Evolutionary conservation across 2,113 vertebrate genomes (phyloP), one percentile per base, ranked within the genome.

Genomic region (Macaca fascicularis): DNA sequence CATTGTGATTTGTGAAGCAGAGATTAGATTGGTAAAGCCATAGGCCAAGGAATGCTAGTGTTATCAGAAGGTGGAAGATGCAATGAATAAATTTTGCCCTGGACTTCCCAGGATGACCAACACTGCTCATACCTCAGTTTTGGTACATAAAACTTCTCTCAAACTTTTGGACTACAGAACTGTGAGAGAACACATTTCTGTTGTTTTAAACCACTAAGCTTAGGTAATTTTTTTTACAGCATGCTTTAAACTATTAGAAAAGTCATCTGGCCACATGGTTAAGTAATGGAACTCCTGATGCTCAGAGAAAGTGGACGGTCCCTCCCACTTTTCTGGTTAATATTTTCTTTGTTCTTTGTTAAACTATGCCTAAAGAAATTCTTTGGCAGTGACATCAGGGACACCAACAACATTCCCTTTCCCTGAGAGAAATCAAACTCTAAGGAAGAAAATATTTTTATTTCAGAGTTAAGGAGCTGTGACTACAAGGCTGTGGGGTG

Each of bases 401-500:
- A 35, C 8, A 81, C 32, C 48, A n/a, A 80, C 78, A 80, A 52
- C 17, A 52, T 19, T 14, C 5, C 12, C 5, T 38, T 8, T 17
- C n/a, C 22, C 11, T 1, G 0, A 35, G 48, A 25, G 25, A 52
- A 57, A 19, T 57, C 25, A 80, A n/a, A 81, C 10, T 57, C 5
- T 25, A 81, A 38, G 20, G 52, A 57, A 32, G 52, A 81, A 81
- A 30, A 13, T 64, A 55, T 16, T 8, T 57, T 52, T 38, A 6
- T 81, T 25, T 14, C 43, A 8, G 25, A 38, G 25, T 61, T 23
- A 13, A 75, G 7, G 32, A 61, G 4, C 13, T n/a, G 8, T 27
- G 22, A 1, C 2, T 11, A 20, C 8, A 19, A 48, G 40, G 59
- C 11, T 35, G 1, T 10, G 11, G 22, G 8, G 8, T 76, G 40